Percentiles rank a stretch among this genome's conserved stretches.
These are phyloP conservation scores for Melieria crassipennis DNA, from an alignment of 2,888 invertebrate species.

Conservation along the genomic window DNA sequence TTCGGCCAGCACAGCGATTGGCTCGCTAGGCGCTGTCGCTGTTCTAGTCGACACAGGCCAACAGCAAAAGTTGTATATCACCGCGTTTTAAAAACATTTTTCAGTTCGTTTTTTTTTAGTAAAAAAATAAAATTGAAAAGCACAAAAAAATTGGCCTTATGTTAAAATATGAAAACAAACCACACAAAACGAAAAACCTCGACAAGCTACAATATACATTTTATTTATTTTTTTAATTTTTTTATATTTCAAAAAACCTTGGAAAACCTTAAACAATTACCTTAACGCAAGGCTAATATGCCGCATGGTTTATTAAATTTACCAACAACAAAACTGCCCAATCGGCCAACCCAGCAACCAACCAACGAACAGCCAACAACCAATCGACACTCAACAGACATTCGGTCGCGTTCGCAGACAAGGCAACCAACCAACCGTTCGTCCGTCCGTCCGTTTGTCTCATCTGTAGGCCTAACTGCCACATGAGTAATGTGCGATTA, in stretches of 20 bases:
- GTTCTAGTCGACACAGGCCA: constrained; percentile 58
- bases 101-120: too few relatives aligned
- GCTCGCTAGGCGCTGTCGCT: constrained; percentile 53
- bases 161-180: background rate
- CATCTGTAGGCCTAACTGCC: too few relatives aligned
- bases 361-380: background rate
- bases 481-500: too few relatives aligned
- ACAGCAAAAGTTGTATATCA: constrained; percentile 47
- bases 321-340: constrained; percentile 5
- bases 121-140: background rate
- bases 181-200: constrained; percentile 12
- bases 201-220: background rate
- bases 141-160: background rate
- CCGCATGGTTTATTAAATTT: constrained; percentile 18
- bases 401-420: too few relatives aligned
- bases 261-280: constrained; percentile 34
- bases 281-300: constrained; percentile 28
- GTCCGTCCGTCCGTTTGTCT: too few relatives aligned
- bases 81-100: background rate
- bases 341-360: constrained; percentile 1
- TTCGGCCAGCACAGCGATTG: constrained; percentile 11
- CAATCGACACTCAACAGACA: background rate
- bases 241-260: constrained; percentile 19
- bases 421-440: too few relatives aligned
- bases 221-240: constrained; percentile 7